phyloP scores from a whole-genome alignment of 2,797 vertebrate species.

The Huso huso region DNA sequence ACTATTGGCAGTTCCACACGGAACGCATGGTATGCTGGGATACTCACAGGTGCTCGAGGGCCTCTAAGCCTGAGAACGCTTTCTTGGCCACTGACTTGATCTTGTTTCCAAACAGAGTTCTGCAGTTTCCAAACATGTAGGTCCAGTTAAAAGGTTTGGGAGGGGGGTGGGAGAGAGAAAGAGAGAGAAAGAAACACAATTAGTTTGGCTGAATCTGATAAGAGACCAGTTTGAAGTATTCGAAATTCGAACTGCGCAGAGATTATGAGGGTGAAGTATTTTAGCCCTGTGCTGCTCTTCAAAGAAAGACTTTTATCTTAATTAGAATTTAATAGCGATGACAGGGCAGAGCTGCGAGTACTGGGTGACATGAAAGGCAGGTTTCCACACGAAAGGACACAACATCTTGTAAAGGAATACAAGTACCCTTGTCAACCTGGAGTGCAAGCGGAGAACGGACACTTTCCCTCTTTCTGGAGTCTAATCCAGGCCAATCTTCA shows the following conservation, averaged over 20 bases:
- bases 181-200: conserved; percentile 45
- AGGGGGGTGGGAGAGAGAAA: conserved; percentile 1
- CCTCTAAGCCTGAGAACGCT: conserved; percentile 90
- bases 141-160: conserved; percentile 41
- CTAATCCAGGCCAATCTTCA: conserved; percentile 39
- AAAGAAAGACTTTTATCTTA: conserved; percentile 73
- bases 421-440: conserved; percentile 41
- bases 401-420: conserved; percentile 45
- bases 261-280: conserved; percentile 51
- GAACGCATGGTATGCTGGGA: conserved; percentile 57
- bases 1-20: conserved; percentile 55
- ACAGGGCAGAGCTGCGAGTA: conserved; percentile 44
- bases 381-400: conserved; percentile 33
- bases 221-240: conserved; percentile 42
- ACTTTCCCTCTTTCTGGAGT: conserved; percentile 31
- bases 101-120: conserved; percentile 98
- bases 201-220: conserved; percentile 66
- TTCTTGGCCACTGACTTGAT: conserved; percentile 98
- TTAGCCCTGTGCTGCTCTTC: conserved; percentile 46
- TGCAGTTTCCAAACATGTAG: conserved; percentile 79
- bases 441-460: conserved; percentile 34
- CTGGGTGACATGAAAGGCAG: conserved; percentile 32
- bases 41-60: conserved; percentile 99
- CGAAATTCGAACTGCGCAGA: conserved; percentile 65
- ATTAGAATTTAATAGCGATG: conserved; percentile 66